These are phyloP conservation scores for Morpho achilles DNA, from an alignment of 2,888 invertebrate species.

Conservation along the genomic window DNA sequence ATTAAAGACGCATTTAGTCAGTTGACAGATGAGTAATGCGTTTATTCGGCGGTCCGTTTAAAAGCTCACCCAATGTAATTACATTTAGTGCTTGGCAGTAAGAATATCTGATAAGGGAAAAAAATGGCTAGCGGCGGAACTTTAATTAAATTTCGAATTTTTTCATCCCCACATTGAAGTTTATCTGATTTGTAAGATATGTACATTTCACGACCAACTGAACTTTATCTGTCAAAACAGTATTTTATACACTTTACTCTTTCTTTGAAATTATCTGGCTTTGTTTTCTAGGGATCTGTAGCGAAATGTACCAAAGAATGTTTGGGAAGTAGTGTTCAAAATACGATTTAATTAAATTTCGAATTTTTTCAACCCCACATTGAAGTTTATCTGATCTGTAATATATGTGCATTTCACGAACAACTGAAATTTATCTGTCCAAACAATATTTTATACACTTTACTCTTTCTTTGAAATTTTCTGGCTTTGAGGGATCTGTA, in stretches of 20 bases:
- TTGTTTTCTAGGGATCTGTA: too few relatives aligned
- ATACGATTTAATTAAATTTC: constrained; percentile 59
- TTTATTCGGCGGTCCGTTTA: constrained; percentile 54
- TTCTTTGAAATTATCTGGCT: neutral
- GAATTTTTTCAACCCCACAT: constrained; percentile 44
- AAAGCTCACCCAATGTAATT: constrained; percentile 60
- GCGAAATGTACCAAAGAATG: too few relatives aligned
- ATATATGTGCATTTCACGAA: constrained; percentile 7
- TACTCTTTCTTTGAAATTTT: neutral
- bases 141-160: constrained; percentile 66
- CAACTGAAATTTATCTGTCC: constrained; percentile 1
- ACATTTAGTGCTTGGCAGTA: constrained; percentile 63
- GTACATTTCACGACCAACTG: constrained; percentile 4
- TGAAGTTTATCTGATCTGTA: constrained; percentile 14
- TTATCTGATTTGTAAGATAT: constrained; percentile 10
- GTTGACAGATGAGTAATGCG: constrained; percentile 37
- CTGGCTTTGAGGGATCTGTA: too few relatives aligned
- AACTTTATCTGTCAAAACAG: neutral
- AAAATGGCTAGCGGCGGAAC: constrained; percentile 55
- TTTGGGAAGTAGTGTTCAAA: too few relatives aligned
- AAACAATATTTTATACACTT: neutral
- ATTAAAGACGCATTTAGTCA: constrained; percentile 26
- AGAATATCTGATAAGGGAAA: constrained; percentile 66
- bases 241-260: neutral
- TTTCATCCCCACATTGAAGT: constrained; percentile 36